Base-by-base conservation (phyloP, 2,888 invertebrate genomes). In the Xanthorhoe designata region DNA sequence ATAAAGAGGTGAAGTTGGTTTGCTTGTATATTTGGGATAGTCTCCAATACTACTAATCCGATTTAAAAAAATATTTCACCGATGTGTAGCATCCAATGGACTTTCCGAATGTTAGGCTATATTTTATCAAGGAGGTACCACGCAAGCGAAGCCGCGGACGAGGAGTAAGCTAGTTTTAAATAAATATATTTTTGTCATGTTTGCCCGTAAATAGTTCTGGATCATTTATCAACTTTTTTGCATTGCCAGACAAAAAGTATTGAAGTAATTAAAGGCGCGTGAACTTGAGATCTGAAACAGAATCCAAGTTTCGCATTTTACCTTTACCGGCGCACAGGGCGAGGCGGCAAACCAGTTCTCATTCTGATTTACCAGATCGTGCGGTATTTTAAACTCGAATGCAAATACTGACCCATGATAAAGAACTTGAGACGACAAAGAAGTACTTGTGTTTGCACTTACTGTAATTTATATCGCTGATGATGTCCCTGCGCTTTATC, bases 321-420 rank as follows among this genome's bases (percentile, higher is more conserved):
- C 83, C 78, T 84, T 83, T 80, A 84, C 84, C 75, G 81, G 84
- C 69, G 78, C 78, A 32, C 32, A 84, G 84, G 82, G 84, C 81
- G 82, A 84, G 84, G 83, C 81, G 77, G 73, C 72, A 88, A 92
- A 92, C 92, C 90, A 80, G 92, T 92, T 89, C 87, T 87, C 86
- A 88, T 90, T 91, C 87, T 87, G 87, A 89, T 90, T 91, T 90
- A 90, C 88, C 87, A 89, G 88, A 88, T 90, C 89, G 90, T 89
- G 90, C 80, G 82, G 88, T 87, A 89, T 91, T 90, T 91, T 89
- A 89, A 88, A 88, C 83, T 84, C 76, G 84, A 90, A 89, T 90
- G 87, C 86, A 89, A 89, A 90, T 91, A 88, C 85, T 86, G 82
- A 79, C 74, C 83, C 84, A 82, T 89, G 88, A 88, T 87, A 87